These are phyloP conservation scores for Pachliopta kotzebuea DNA, from an alignment of 2,888 invertebrate genomes.

Conservation along the genomic window DNA sequence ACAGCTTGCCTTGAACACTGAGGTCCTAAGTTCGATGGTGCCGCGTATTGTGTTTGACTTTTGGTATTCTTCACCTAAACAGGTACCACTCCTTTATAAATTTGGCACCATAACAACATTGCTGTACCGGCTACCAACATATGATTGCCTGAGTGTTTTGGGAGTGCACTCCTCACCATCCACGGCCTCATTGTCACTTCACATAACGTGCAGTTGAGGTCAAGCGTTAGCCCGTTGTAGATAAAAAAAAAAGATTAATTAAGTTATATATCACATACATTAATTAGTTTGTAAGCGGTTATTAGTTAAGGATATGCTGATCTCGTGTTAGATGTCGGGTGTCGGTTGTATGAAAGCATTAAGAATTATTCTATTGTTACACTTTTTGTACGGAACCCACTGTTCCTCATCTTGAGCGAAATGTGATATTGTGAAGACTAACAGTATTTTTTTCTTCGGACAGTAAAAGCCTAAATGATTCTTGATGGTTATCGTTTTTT, in stretches of 20 bases:
- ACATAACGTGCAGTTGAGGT: too few species aligned
- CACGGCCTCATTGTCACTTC: too few species aligned
- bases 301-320: conserved; percentile 60
- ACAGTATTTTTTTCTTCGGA: conserved; percentile 62
- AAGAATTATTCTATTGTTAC: conserved; percentile 78
- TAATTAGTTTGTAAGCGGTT: conserved; percentile 64
- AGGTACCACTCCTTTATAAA: too few species aligned
- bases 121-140: too few species aligned
- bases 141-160: too few species aligned
- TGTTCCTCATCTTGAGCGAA: conserved; percentile 74
- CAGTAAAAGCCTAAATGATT: conserved; percentile 71
- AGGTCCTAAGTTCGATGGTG: too few species aligned
- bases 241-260: conserved; percentile 44
- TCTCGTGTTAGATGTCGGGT: conserved; percentile 73
- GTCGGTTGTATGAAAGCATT: conserved; percentile 75
- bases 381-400: conserved; percentile 77
- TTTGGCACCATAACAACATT: too few species aligned
- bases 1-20: too few species aligned
- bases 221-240: too few species aligned
- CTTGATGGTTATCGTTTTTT: conserved; percentile 69
- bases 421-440: conserved; percentile 78
- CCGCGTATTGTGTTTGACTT: too few species aligned
- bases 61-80: too few species aligned
- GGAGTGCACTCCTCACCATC: too few species aligned
- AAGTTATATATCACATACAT: conserved; percentile 56